Percentiles rank a stretch among this genome's conserved stretches.
phyloP scores from a whole-genome alignment of 2,113 vertebrate genomes.

The Salvelinus alpinus region DNA sequence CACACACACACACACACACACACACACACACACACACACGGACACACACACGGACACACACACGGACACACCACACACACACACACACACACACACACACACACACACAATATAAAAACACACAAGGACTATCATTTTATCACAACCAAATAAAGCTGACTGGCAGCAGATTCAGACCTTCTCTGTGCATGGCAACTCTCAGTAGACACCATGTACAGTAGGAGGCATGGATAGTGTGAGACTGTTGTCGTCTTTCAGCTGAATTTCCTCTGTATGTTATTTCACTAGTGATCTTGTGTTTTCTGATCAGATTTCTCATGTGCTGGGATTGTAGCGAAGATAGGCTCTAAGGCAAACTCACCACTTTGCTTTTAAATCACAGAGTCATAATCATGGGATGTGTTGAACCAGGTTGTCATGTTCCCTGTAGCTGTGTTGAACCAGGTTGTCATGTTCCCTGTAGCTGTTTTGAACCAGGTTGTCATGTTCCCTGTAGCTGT shows the following conservation, averaged over 20 bases:
- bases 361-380: conserved; percentile 29
- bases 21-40: background rate
- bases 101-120: conserved; percentile 8
- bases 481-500: no score
- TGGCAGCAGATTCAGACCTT: no score
- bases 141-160: no score
- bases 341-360: conserved; percentile 16
- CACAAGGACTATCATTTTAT: no score
- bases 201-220: background rate
- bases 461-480: no score
- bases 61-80: conserved; percentile 20
- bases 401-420: no score
- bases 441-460: no score
- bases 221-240: background rate
- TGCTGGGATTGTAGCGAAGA: background rate
- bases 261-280: background rate
- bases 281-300: conserved; percentile 16
- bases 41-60: background rate
- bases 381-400: no score
- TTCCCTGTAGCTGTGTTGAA: no score
- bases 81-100: background rate
- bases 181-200: background rate
- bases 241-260: background rate
- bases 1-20: conserved; percentile 3
- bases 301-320: conserved; percentile 29